Percentiles rank a stretch among this genome's conserved stretches.
Evolutionary conservation across 2,888 invertebrate species (phyloP).

Genomic region (Drosophila hawaiiensis): DNA sequence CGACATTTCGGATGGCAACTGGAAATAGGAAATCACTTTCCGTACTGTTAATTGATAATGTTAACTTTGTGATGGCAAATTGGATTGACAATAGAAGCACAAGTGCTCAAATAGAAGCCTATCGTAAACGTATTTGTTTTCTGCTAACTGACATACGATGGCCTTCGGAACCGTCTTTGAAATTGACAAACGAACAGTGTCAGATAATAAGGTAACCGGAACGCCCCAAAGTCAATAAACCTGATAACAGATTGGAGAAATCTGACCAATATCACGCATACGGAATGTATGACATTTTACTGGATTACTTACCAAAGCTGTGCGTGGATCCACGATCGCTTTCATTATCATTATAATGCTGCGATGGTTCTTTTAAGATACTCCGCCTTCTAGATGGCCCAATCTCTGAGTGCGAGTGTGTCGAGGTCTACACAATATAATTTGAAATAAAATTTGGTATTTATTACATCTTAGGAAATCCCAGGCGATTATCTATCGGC

Average conservation of each 20-base stretch:
- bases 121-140: constrained; percentile 37
- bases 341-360: constrained; percentile 84
- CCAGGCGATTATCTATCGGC: constrained; percentile 46
- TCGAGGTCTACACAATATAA: constrained; percentile 85
- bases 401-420: constrained; percentile 87
- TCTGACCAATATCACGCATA: constrained; percentile 16
- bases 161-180: constrained; percentile 47
- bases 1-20: constrained; percentile 26
- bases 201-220: constrained; percentile 15
- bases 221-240: constrained; percentile 23
- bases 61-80: constrained; percentile 63
- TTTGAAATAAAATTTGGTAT: constrained; percentile 8
- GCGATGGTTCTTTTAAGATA: constrained; percentile 88
- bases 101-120: constrained; percentile 49
- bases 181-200: constrained; percentile 13
- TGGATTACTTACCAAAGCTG: constrained; percentile 81
- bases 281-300: background rate
- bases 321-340: constrained; percentile 84
- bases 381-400: constrained; percentile 91
- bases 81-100: constrained; percentile 59
- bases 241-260: constrained; percentile 15
- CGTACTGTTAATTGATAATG: constrained; percentile 77
- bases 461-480: constrained; percentile 41
- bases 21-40: constrained; percentile 55
- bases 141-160: constrained; percentile 17